Conservation (phyloP, 2,888 invertebrate genomes). For the Lymantria monacha region DNA sequence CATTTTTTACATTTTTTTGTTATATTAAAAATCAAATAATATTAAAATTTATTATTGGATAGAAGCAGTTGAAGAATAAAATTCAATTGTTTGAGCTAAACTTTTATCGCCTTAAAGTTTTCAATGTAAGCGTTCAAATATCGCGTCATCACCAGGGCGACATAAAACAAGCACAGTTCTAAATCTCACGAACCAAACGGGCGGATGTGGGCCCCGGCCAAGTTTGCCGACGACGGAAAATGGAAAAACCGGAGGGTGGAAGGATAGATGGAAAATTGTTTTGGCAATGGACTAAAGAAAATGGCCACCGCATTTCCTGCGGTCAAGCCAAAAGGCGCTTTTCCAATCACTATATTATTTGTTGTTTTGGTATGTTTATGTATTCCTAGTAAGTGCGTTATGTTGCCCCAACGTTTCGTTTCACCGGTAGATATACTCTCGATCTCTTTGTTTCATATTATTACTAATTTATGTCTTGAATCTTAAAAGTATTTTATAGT, state of each 20-base stretch:
- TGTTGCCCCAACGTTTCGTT: constrained; percentile 29
- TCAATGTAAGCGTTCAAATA: constrained; percentile 30
- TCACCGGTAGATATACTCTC: constrained; percentile 20
- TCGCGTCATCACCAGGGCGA: constrained; percentile 26
- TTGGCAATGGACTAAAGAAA: constrained; percentile 79
- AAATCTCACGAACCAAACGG: constrained; percentile 52
- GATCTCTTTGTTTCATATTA: constrained; percentile 21
- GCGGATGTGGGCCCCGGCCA: constrained; percentile 54
- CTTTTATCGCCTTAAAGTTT: constrained; percentile 21
- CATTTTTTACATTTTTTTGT: no score
- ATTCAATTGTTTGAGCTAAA: constrained; percentile 7
- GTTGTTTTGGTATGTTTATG: constrained; percentile 49
- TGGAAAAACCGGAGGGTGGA: constrained; percentile 54
- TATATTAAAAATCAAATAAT: no score
- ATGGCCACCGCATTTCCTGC: constrained; percentile 61
- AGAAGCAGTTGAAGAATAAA: not conserved
- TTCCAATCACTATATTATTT: constrained; percentile 62
- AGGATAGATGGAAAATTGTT: constrained; percentile 58
- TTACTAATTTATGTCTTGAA: constrained; percentile 1
- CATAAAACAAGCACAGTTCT: constrained; percentile 45
- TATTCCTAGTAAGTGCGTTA: constrained; percentile 53
- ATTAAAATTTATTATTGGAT: no score
- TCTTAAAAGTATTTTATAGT: no score
- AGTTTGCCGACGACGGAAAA: constrained; percentile 65
- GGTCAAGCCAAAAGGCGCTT: constrained; percentile 55